Percentiles rank a stretch among this genome's conserved stretches.
These are phyloP conservation scores for Pseudopodoces humilis DNA, from an alignment of 2,113 vertebrate genomes.

Conservation along the genomic window DNA sequence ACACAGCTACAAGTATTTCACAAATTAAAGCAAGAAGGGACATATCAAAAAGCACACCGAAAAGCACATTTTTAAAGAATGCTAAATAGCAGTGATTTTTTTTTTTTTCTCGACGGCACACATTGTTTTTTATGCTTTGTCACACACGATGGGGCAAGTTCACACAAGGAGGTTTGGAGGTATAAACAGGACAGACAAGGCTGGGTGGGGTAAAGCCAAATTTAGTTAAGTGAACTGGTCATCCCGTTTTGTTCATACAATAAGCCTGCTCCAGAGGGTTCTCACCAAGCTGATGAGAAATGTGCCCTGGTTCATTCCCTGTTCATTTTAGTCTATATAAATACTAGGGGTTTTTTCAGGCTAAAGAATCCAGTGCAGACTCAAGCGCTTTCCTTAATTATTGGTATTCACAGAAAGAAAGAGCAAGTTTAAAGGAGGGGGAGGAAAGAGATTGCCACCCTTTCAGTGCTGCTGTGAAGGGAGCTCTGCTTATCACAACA, in stretches of 20 bases:
- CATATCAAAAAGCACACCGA: not conserved
- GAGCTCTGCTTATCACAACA: conserved; percentile 74
- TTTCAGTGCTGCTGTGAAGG: conserved; percentile 69
- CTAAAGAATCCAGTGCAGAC: conserved; percentile 40
- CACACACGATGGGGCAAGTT: not conserved
- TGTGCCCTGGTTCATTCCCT: not conserved
- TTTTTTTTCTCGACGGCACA: rapidly evolving
- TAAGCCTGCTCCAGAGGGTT: not conserved
- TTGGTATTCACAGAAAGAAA: conserved; percentile 70
- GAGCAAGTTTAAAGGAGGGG: not conserved
- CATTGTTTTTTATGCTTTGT: not conserved
- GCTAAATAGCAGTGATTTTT: not conserved
- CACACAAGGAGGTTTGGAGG: not conserved
- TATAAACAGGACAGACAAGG: conserved; percentile 52
- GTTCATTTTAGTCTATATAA: not conserved
- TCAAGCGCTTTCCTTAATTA: conserved; percentile 58
- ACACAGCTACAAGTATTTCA: not conserved
- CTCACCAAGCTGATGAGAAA: not conserved
- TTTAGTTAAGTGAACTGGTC: conserved; percentile 17
- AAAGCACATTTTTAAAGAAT: not conserved
- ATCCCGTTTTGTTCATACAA: not conserved
- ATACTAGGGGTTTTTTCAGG: not conserved
- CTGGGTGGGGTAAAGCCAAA: conserved; percentile 19
- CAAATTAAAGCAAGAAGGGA: not conserved
- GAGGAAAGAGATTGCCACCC: conserved; percentile 32